These are phyloP conservation scores for Myanophis thanlyinensis DNA, from an alignment of 2,113 vertebrate genomes.

Conservation along the genomic window DNA sequence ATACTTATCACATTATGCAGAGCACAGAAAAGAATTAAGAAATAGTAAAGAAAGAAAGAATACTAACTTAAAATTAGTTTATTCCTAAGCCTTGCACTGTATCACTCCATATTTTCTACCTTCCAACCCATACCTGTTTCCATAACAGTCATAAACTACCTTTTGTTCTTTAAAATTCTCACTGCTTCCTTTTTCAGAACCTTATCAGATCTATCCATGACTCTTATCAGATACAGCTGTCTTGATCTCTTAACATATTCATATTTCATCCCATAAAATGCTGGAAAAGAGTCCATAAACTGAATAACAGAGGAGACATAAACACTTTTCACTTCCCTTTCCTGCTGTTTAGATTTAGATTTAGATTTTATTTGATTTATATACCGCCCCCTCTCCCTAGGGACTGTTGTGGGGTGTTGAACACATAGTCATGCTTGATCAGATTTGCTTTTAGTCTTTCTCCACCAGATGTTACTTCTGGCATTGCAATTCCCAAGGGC, in stretches of 20 bases:
- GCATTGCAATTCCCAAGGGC: neutral
- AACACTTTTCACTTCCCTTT: neutral
- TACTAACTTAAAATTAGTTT: neutral
- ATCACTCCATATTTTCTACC: neutral
- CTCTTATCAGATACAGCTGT: neutral
- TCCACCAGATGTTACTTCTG: neutral
- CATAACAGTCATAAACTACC: neutral
- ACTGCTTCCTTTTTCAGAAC: neutral
- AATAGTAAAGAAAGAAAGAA: neutral
- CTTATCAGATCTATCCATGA: neutral
- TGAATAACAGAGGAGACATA: neutral
- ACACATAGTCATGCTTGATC: too few relatives aligned
- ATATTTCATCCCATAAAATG: neutral
- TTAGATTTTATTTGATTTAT: too few relatives aligned
- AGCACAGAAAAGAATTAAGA: neutral
- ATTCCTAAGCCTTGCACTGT: neutral
- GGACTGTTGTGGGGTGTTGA: neutral
- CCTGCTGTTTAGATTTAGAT: too few relatives aligned
- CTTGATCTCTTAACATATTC: neutral
- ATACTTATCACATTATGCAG: neutral
- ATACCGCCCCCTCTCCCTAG: too few relatives aligned
- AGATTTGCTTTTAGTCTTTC: neutral
- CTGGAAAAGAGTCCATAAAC: neutral
- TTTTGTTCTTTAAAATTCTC: neutral
- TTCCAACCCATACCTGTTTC: neutral